Evolutionary conservation across 2,797 vertebrate species (phyloP).

Genomic region (Hirundo rustica): DNA sequence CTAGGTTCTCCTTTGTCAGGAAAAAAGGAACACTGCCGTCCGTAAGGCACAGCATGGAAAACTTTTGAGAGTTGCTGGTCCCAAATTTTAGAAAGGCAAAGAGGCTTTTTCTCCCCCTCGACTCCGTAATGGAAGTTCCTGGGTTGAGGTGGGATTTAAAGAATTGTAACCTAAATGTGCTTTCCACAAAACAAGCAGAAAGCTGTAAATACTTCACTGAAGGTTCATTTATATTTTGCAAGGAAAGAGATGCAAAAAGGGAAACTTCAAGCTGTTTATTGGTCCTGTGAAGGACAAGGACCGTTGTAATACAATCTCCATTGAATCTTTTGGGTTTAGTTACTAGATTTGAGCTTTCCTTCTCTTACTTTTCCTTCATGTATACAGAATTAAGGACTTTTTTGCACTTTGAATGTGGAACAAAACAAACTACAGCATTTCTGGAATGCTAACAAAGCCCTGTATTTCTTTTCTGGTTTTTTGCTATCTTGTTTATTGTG

Average conservation of each 20-base stretch:
- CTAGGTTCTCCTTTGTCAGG: background rate
- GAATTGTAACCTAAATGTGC: background rate
- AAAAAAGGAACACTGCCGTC: background rate
- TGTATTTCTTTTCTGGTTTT: background rate
- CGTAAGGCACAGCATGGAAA: background rate
- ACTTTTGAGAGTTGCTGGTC: background rate
- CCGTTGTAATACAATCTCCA: rapidly evolving
- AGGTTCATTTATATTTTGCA: background rate
- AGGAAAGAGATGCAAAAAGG: background rate
- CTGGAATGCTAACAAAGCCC: background rate
- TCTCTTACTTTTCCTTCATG: background rate
- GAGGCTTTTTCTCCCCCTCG: background rate
- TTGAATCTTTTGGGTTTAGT: background rate
- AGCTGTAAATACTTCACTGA: background rate
- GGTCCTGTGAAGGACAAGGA: background rate
- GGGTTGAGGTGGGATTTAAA: background rate
- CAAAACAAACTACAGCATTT: background rate
- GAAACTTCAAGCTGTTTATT: background rate
- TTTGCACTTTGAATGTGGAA: background rate
- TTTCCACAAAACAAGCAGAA: background rate
- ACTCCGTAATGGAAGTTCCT: background rate
- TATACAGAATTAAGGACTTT: background rate
- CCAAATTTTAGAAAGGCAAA: background rate
- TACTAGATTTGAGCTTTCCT: background rate
- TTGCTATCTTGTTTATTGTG: background rate